Evolutionary conservation across 2,113 vertebrate genomes (phyloP).

Genomic region (Hassar affinis): DNA sequence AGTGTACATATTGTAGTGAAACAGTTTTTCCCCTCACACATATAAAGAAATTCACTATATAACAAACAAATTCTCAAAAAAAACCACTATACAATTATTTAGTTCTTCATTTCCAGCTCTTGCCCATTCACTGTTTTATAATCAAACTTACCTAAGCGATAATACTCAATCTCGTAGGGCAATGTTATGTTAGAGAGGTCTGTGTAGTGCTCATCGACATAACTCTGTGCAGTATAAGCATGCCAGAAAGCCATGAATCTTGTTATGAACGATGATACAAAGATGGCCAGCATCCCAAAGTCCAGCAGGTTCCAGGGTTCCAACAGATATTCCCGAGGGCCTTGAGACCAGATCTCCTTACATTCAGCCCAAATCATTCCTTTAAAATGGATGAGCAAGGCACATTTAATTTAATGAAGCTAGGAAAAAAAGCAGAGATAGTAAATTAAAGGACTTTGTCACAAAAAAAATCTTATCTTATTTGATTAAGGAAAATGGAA

Average conservation of each 20-base stretch:
- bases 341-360: conserved; percentile 92
- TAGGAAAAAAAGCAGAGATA: not conserved
- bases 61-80: not conserved
- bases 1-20: not conserved
- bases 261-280: conserved; percentile 90
- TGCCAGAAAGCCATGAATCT: conserved; percentile 97
- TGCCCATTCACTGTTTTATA: not conserved
- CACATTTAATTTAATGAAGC: not conserved
- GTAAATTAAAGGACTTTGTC: conserved; percentile 12
- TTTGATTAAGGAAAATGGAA: not conserved
- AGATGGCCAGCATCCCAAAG: conserved; percentile 93
- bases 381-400: conserved; percentile 53
- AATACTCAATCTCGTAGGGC: conserved; percentile 87
- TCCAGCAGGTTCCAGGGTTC: conserved; percentile 97
- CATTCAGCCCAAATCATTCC: conserved; percentile 97
- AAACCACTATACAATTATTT: not conserved
- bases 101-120: not conserved
- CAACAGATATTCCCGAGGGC: conserved; percentile 90
- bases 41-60: no score
- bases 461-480: not conserved
- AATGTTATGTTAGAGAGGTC: conserved; percentile 79
- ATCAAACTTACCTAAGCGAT: conserved; percentile 79
- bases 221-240: conserved; percentile 85
- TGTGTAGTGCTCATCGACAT: conserved; percentile 79
- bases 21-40: not conserved